Percentiles rank a stretch among this genome's conserved stretches.
These are phyloP conservation scores for Melanargia galathea DNA, from an alignment of 2,888 invertebrate species.

Conservation along the genomic window DNA sequence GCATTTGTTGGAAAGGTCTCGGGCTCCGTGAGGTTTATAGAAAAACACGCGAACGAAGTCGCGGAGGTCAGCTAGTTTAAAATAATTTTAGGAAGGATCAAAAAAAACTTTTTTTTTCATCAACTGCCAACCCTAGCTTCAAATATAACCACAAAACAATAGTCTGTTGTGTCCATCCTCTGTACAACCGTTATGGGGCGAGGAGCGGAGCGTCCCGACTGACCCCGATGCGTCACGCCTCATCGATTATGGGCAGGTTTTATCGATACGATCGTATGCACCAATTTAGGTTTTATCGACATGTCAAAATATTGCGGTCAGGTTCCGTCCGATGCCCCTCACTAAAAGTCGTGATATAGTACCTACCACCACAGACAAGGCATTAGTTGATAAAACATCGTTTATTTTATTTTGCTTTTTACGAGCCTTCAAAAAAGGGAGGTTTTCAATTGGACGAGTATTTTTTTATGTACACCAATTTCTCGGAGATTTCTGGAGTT, in stretches of 20 bases:
- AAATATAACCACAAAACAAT: slow-evolving; percentile 28
- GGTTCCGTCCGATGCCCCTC: background rate
- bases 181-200: slow-evolving; percentile 28
- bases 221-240: slow-evolving; percentile 38
- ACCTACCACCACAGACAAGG: background rate
- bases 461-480: no score
- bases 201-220: slow-evolving; percentile 25
- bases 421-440: no score
- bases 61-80: no score
- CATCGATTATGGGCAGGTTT: slow-evolving; percentile 41
- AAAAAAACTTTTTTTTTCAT: background rate
- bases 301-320: slow-evolving; percentile 12
- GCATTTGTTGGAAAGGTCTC: no score
- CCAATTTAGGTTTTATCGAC: slow-evolving; percentile 13
- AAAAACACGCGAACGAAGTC: no score
- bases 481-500: no score
- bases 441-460: no score
- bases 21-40: no score
- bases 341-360: background rate
- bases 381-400: no score
- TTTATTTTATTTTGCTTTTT: no score
- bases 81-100: background rate
- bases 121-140: background rate
- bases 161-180: slow-evolving; percentile 32
- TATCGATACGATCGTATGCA: slow-evolving; percentile 23